Base-by-base conservation (phyloP, 1,140 invertebrate species). In the Achatina immaculata region DNA sequence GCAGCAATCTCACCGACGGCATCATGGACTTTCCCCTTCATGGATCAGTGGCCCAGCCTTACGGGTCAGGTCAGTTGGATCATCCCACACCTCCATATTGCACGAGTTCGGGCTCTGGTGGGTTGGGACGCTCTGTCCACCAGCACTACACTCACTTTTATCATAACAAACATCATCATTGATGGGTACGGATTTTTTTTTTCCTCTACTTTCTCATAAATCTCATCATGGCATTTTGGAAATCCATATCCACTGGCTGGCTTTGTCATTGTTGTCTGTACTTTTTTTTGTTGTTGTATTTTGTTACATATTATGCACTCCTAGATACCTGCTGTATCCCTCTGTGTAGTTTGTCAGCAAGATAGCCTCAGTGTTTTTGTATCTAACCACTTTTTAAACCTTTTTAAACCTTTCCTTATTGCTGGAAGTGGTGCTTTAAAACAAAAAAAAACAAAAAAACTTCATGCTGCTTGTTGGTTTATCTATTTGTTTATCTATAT, bases 31-130 rank as follows among this genome's bases (percentile, higher is more conserved):
- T 28, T 42, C 40, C 28, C 19, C 74, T 36, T 58, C 48, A 65
- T 42, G 74, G 51, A 40, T 1, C 74, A n/a, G 9, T 65, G 48
- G 42, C 45, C 74, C 74, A 58, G 16, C 51, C 74, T 16, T 68
- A 45, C 43, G 76, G 76, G 65, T 43, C 76, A 78, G 76, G 76
- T 78, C 76, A 78, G 76, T 78, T 62, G 76, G 62, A 68, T 43
- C 76, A 68, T 48, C 42, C 65, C 31, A 7, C 76, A 19, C 74
- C 48, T 51, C 51, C n/a, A 38, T 78, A 28, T 62, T 62, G 65
- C 76, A 78, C 45, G 62, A 62, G 76, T 43, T 36, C 36, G 6
- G 76, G 76, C 68, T 69, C 76, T 68, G 34, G 34, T 68, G n/a
- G 58, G 7, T 58, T 58, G 62, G 34, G 28, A 31, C 58, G 76